Base-by-base conservation (phyloP, 2,113 vertebrate species). In the Charina bottae region DNA sequence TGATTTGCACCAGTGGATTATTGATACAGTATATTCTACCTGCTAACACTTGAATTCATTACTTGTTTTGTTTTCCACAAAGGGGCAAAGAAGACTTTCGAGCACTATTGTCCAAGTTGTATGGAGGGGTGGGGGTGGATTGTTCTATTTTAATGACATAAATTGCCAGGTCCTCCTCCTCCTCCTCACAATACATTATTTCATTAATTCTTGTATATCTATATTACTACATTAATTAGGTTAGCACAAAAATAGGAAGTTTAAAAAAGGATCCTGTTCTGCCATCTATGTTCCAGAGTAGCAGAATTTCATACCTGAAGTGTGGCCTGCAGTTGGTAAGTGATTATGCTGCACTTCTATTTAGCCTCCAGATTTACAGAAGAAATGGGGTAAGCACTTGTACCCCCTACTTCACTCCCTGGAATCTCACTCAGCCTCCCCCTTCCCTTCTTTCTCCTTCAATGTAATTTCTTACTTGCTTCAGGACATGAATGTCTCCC, bases 401-500 rank as follows among this genome's bases (percentile, higher is more conserved):
- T 23, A 56, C 4, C 23, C 13, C 28, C 33, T 13, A n/a, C 13
- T 72, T 9, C 28, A 87, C 2, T 12, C 68, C 3, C 11, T 56
- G 37, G 92, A 93, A 87, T 53, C 12, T 92, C 11, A 6, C 23
- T 94, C 0, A 0, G 87, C 64, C 0, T 42, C 42, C 0, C 56
- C 28, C 2, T 88, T 2, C 21, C 46, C 37, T 46, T 90, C 88
- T 83, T 92, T 91, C 56, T 54, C 6, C 72, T 94, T 95, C 92
- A 64, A 60, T 1, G 59, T 0, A 58, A 17, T 6, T 84, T 95
- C 90, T 56, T 68, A 87, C 9, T 15, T 17, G n/a, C 78, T 95
- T 33, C 92, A 93, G 94, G 90, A 95, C 54, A 90, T 49, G 94
- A 89, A 84, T 86, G 12, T 37, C 19, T 28, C 46, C 88, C 89